Evolutionary conservation across 2,113 vertebrate genomes (phyloP).

Genomic region (Catharus minimus): DNA sequence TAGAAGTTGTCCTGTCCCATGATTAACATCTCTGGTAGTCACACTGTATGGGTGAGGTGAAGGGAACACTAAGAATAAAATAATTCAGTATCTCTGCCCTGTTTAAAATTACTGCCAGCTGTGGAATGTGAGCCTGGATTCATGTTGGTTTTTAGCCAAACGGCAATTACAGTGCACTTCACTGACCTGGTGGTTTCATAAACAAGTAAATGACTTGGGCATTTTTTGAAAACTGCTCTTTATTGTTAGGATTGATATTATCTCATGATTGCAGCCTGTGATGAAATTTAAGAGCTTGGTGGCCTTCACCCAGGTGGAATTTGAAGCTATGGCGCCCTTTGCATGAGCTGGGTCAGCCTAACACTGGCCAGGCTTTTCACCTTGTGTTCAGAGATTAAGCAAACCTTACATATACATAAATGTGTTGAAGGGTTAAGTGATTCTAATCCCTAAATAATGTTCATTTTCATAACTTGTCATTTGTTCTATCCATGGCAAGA

Average conservation of each 20-base stretch:
- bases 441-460: not conserved
- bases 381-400: not conserved
- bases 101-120: not conserved
- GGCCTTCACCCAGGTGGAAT: not conserved
- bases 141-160: not conserved
- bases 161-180: not conserved
- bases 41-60: not conserved
- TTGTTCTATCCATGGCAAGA: accelerated
- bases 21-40: not conserved
- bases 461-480: not conserved
- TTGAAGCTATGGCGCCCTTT: not conserved
- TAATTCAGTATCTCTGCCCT: not conserved
- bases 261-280: not conserved
- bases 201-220: not conserved
- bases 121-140: not conserved
- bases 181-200: not conserved
- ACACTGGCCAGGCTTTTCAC: not conserved
- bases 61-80: not conserved
- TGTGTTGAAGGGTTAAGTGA: not conserved
- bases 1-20: not conserved
- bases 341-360: not conserved
- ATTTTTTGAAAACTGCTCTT: not conserved
- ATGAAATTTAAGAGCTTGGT: not conserved
- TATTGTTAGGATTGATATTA: not conserved
- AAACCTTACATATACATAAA: accelerated